Percentiles rank a stretch among this genome's conserved stretches.
Conservation (phyloP, 2,113 vertebrate genomes). For the Seriola aureovittata region DNA sequence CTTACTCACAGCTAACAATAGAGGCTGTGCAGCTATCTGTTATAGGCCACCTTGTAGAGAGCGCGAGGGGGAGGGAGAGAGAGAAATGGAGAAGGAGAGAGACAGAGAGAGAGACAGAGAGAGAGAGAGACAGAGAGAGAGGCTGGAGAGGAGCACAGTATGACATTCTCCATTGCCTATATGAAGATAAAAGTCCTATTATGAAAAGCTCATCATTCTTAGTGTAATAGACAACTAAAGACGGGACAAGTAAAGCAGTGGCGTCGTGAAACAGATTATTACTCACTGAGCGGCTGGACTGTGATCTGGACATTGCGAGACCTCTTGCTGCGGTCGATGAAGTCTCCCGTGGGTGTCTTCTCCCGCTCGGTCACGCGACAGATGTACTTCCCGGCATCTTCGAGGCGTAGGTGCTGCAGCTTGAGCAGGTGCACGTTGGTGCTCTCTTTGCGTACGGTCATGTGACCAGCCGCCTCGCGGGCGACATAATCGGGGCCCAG, state of each 20-base stretch:
- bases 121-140: slow-evolving; percentile 2
- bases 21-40: slow-evolving; percentile 50
- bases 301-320: slow-evolving; percentile 96
- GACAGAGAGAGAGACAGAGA: neutral
- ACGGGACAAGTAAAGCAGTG: slow-evolving; percentile 31
- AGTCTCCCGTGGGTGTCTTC: slow-evolving; percentile 93
- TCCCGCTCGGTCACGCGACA: slow-evolving; percentile 96
- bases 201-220: slow-evolving; percentile 60
- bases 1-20: slow-evolving; percentile 71
- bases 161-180: slow-evolving; percentile 32
- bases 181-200: slow-evolving; percentile 66
- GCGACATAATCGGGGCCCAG: slow-evolving; percentile 91
- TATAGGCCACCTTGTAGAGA: slow-evolving; percentile 46
- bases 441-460: slow-evolving; percentile 93
- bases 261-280: slow-evolving; percentile 53
- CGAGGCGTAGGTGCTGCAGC: slow-evolving; percentile 90
- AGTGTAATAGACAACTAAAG: slow-evolving; percentile 60
- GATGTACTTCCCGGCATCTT: slow-evolving; percentile 97
- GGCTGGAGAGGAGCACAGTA: slow-evolving; percentile 23
- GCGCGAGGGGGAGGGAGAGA: neutral
- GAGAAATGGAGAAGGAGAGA: slow-evolving; percentile 3
- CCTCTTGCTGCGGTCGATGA: slow-evolving; percentile 96
- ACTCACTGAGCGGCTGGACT: slow-evolving; percentile 94
- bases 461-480: slow-evolving; percentile 90
- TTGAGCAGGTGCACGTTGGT: slow-evolving; percentile 91